Base-by-base conservation (phyloP, 2,113 vertebrate genomes). In the Cebidichthys violaceus region DNA sequence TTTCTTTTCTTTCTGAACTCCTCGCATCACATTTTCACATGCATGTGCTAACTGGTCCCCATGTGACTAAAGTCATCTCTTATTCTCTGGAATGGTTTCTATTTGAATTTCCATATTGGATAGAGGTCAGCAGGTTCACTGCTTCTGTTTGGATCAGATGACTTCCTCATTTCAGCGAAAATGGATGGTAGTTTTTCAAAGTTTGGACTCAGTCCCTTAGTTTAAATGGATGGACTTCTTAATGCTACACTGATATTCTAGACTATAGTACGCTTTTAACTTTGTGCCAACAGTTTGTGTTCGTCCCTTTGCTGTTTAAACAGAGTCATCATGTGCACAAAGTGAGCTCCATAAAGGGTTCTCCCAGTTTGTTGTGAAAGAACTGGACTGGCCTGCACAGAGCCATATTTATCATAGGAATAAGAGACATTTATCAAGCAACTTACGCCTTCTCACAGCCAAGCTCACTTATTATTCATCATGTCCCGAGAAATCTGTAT, bases 1-100 rank as follows among this genome's bases (percentile, higher is more conserved):
- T 91, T 84, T 55, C 60, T 27, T 35, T 61, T 59, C 55, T 68
- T 61, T 10, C 31, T 43, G 41, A 70, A 66, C 59, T 18, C 7
- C 66, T 70, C 27, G 35, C 27, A 50, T 35, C n/a, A 7, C 41
- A 62, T 52, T 29, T 80, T 27, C 4, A 31, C 24, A 64, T 61
- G 15, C 66, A 71, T 71, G 66, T 74, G 41, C 10, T 47, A 33
- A 22, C 69, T 41, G 4, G 29, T 50, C 37, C 14, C 27, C 31
- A 31, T 77, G 72, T 68, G 62, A 79, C 77, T 68, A 0, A 62
- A 67, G 29, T 59, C 4, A 41, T 70, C 20, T 62, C n/a, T 67
- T 24, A 39, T 41, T 22, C n/a, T 24, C 9, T 59, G 54, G 18
- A 73, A 41, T 37, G 9, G 2, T 24, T 68, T 33, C 20, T 35